phyloP scores from a whole-genome alignment of 2,888 invertebrate species.

The Spodoptera littoralis region DNA sequence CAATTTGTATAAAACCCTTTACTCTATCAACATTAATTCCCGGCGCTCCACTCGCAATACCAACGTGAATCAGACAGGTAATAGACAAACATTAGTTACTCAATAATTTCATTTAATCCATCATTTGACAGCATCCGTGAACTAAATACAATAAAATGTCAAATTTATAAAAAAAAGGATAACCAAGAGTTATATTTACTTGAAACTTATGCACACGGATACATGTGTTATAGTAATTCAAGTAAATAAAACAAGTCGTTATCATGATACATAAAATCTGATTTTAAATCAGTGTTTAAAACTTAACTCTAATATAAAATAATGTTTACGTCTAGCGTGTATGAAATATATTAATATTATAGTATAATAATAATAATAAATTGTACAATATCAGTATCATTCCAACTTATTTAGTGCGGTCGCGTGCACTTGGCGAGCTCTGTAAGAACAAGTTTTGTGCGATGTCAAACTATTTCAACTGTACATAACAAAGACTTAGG shows the following conservation, averaged over 20 bases:
- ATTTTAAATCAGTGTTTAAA: conserved; percentile 81
- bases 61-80: conserved; percentile 35
- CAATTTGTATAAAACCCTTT: not conserved
- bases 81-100: conserved; percentile 45
- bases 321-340: conserved; percentile 77
- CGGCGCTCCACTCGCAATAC: conserved; percentile 38
- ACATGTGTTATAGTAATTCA: not conserved
- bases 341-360: conserved; percentile 79
- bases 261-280: conserved; percentile 66
- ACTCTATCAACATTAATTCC: conserved; percentile 15
- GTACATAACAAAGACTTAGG: conserved; percentile 5
- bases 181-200: conserved; percentile 33
- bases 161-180: conserved; percentile 74
- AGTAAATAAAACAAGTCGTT: conserved; percentile 60
- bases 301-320: conserved; percentile 78
- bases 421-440: conserved; percentile 41
- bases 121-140: conserved; percentile 51
- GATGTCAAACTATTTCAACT: conserved; percentile 25
- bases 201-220: not conserved
- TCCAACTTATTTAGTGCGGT: conserved; percentile 60
- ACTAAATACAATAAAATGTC: conserved; percentile 71
- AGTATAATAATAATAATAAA: conserved; percentile 71
- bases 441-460: conserved; percentile 44
- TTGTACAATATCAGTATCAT: conserved; percentile 84
- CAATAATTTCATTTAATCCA: conserved; percentile 55